Base-by-base conservation (phyloP, 2,113 vertebrate species). In the Gasterosteus nipponicus region DNA sequence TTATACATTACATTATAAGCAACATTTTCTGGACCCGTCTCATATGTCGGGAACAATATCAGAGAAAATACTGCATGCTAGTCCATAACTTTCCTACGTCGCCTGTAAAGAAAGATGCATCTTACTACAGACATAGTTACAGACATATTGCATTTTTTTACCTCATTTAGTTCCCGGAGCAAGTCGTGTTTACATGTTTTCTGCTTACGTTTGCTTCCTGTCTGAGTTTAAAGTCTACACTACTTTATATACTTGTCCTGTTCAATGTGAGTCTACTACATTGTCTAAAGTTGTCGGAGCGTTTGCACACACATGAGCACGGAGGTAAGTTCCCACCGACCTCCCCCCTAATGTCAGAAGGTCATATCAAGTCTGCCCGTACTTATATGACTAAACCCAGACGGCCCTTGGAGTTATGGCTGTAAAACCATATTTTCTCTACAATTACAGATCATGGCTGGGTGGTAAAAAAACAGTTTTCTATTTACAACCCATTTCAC, bases 311-410 rank as follows among this genome's bases (percentile, higher is more conserved):
- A 5, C 33, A 33, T 71, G 10, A 71, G 22, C n/a, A 64, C 12
- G 15, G 12, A 46, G 57, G 7, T 33, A 54, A 47, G 38, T 5
- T 68, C 12, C 46, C 41, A 7, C 1, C 46, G 35, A 65, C 56
- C 29, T 26, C 39, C 68, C 54, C 41, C 1, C 18, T 35, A 72
- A 72, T 19, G 54, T 44, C 41, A 71, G 38, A 33, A 59, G 11
- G 58, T 4, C 42, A 57, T 7, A n/a, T 61, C 16, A 44, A 12
- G 42, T 70, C 33, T 78, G 49, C 62, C 42, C 54, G 29, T 29
- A 8, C 19, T 33, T 64, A 73, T 69, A 14, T 61, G 44, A 47
- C 29, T 62, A 56, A 73, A 66, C 44, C 63, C 73, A 67, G 33
- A 59, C 49, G 39, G 68, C 68, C 35, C 44, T 41, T 22, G 35